Conservation (phyloP, 35 echinoderm and acorn worm species). For the Lytechinus variegatus region DNA sequence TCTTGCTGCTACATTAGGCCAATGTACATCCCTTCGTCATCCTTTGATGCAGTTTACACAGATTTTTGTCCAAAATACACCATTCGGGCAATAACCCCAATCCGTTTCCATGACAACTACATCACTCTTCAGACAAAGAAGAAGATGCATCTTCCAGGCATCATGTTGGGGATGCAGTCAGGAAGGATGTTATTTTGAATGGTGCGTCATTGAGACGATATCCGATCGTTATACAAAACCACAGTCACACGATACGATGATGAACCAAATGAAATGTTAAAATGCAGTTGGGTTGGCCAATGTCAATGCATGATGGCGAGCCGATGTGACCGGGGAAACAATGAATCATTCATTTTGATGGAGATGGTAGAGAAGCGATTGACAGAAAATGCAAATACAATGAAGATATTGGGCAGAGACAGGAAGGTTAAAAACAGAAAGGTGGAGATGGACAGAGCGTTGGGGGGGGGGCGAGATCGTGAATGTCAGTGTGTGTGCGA, state of each 20-base stretch:
- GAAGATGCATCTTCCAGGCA: neutral
- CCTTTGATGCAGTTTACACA: neutral
- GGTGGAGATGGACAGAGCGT: neutral
- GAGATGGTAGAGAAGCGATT: neutral
- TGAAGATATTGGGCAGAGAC: neutral
- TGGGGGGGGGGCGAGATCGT: neutral
- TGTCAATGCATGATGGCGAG: too few relatives aligned
- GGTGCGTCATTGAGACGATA: neutral
- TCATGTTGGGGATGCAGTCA: neutral
- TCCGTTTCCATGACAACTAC: neutral
- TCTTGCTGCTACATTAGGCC: neutral
- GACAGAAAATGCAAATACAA: neutral
- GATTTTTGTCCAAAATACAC: neutral
- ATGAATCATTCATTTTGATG: neutral
- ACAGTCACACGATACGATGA: too few relatives aligned
- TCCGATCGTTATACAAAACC: neutral
- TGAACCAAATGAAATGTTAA: too few relatives aligned
- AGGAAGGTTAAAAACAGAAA: neutral
- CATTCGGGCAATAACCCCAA: neutral
- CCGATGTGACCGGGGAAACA: neutral
- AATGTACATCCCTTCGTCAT: neutral
- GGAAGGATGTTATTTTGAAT: neutral
- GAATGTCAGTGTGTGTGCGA: too few relatives aligned
- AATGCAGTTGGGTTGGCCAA: too few relatives aligned
- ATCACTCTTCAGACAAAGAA: neutral